These are phyloP conservation scores for Tinamus guttatus DNA, from an alignment of 2,113 vertebrate genomes.

Conservation along the genomic window DNA sequence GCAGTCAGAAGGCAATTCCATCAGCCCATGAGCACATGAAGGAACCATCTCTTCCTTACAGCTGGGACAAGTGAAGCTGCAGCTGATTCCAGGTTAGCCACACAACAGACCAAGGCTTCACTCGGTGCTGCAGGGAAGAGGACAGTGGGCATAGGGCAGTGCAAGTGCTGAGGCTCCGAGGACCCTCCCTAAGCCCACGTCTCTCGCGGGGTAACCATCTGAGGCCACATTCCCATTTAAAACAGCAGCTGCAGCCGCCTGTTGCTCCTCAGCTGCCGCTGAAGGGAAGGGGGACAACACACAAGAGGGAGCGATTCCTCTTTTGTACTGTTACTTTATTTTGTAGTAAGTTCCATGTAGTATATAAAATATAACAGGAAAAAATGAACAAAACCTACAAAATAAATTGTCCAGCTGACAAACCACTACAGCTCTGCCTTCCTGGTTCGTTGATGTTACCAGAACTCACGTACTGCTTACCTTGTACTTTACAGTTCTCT, in stretches of 20 bases:
- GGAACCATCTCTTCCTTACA: background rate
- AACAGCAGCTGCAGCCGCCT: conserved; percentile 18
- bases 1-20: background rate
- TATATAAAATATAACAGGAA: conserved; percentile 81
- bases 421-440: conserved; percentile 71
- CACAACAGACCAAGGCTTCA: background rate
- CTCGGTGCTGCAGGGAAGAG: background rate
- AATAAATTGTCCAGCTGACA: conserved; percentile 66
- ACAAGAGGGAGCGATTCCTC: conserved; percentile 73
- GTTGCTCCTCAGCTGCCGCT: background rate
- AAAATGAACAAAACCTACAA: conserved; percentile 73
- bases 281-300: conserved; percentile 67
- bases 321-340: conserved; percentile 79
- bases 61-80: background rate
- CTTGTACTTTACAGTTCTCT: conserved; percentile 65
- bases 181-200: background rate
- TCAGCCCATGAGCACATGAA: background rate
- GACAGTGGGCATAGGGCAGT: background rate
- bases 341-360: conserved; percentile 77
- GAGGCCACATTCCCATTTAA: background rate
- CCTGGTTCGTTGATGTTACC: background rate
- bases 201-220: background rate
- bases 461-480: conserved; percentile 55
- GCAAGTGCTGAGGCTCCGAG: background rate
- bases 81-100: background rate